Evolutionary conservation across 2,888 invertebrate genomes (phyloP).

Genomic region (Gymnoscelis rufifasciata): DNA sequence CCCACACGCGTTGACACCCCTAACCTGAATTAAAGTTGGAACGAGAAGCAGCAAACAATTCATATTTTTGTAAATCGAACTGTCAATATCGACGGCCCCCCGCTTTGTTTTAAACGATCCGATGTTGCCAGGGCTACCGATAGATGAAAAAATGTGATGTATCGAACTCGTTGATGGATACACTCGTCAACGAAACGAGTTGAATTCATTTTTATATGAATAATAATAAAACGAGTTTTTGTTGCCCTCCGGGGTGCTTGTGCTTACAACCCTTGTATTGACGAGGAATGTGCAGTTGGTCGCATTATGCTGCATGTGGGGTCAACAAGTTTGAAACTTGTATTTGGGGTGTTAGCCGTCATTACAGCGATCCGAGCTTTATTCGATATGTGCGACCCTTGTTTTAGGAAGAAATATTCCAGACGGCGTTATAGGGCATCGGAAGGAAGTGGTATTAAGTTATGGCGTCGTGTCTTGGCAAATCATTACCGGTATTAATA

Average conservation of each 20-base stretch:
- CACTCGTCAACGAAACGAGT: slow-evolving; percentile 53
- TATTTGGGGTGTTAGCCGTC: slow-evolving; percentile 43
- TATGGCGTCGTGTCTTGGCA: slow-evolving; percentile 57
- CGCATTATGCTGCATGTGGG: slow-evolving; percentile 52
- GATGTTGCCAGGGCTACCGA: slow-evolving; percentile 47
- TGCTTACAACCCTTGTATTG: slow-evolving; percentile 67
- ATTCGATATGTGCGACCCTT: slow-evolving; percentile 26
- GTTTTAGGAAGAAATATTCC: slow-evolving; percentile 26
- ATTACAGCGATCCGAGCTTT: slow-evolving; percentile 25
- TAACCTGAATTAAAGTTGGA: slow-evolving; percentile 61
- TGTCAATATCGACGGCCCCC: slow-evolving; percentile 53
- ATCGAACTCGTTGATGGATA: slow-evolving; percentile 57
- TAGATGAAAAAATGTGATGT: slow-evolving; percentile 44
- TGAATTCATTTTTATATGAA: slow-evolving; percentile 56
- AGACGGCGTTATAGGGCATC: slow-evolving; percentile 59
- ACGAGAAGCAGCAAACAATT: slow-evolving; percentile 36
- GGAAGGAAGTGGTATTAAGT: slow-evolving; percentile 75
- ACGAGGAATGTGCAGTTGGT: slow-evolving; percentile 70
- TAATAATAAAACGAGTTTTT: slow-evolving; percentile 67
- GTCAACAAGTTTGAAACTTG: slow-evolving; percentile 61
- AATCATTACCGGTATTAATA: slow-evolving; percentile 58
- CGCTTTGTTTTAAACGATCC: slow-evolving; percentile 60
- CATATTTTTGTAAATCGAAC: slow-evolving; percentile 45
- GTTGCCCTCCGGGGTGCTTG: slow-evolving; percentile 65
- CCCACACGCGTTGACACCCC: slow-evolving; percentile 62